Percentiles rank a stretch among this genome's conserved stretches.
These are phyloP conservation scores for Drosophila nr. perissopoda DNA, from an alignment of 2,888 invertebrate species.

Conservation along the genomic window DNA sequence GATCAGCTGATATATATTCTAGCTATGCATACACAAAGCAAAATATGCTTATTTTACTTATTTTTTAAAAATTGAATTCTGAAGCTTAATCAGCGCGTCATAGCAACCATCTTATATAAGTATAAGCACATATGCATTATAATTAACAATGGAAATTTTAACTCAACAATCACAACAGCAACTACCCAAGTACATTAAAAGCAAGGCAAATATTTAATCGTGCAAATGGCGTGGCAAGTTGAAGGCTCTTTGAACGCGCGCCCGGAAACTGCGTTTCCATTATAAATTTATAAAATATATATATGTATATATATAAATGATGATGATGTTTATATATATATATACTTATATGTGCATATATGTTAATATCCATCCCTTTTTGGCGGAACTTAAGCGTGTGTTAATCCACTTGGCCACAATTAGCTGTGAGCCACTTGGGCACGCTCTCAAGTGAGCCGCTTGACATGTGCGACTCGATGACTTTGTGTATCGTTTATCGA, in stretches of 20 bases:
- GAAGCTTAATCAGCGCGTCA: conserved; percentile 1
- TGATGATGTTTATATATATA: neutral
- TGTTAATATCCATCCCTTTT: neutral
- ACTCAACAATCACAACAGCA: conserved; percentile 4
- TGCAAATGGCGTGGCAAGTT: conserved; percentile 47
- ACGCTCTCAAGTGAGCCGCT: conserved; percentile 49
- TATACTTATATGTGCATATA: neutral
- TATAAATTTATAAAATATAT: neutral
- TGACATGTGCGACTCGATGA: conserved; percentile 44
- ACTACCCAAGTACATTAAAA: conserved; percentile 6
- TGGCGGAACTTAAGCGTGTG: neutral
- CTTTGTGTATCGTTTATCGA: conserved; percentile 51
- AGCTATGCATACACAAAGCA: neutral
- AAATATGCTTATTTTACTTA: neutral
- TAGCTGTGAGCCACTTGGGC: conserved; percentile 58
- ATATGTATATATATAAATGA: neutral
- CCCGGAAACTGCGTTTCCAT: conserved; percentile 44
- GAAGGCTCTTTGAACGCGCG: conserved; percentile 52
- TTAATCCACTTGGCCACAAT: conserved; percentile 51
- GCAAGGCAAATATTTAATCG: conserved; percentile 32
- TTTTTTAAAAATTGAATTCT: conserved; percentile 4
- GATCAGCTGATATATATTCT: no score
- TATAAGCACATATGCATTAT: conserved; percentile 10
- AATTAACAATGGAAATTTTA: conserved; percentile 41
- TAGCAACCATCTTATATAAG: conserved; percentile 11